phyloP scores from a whole-genome alignment of 2,113 vertebrate species.

The Phalacrocorax aristotelis region DNA sequence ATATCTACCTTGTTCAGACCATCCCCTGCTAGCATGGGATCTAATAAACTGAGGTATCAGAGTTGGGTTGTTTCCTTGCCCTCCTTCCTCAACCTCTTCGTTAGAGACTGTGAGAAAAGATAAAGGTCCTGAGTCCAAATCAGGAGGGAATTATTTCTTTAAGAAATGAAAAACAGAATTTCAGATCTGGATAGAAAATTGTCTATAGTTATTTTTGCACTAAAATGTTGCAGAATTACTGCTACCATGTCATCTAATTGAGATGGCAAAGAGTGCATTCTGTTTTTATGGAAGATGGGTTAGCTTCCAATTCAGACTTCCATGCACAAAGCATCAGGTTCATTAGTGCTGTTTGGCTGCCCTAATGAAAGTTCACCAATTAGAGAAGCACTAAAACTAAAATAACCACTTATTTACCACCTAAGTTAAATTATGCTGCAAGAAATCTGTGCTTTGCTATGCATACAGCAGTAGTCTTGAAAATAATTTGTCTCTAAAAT shows the following conservation, averaged over 20 bases:
- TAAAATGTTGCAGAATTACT: neutral
- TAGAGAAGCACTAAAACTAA: neutral
- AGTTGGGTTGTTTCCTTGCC: neutral
- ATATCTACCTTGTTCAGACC: neutral
- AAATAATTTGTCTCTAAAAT: neutral
- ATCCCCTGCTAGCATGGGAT: neutral
- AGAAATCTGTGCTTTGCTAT: neutral
- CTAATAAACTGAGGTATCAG: neutral
- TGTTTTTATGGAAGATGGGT: fast-evolving
- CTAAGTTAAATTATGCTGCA: neutral
- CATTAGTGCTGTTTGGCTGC: neutral
- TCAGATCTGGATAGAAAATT: neutral
- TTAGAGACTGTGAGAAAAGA: neutral
- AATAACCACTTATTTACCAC: neutral
- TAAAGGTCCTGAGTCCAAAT: neutral
- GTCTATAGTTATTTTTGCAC: neutral
- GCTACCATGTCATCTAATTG: neutral
- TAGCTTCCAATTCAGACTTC: neutral
- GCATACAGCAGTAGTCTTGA: neutral
- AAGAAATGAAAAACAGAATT: neutral
- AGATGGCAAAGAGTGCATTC: neutral
- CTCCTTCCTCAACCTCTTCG: fast-evolving
- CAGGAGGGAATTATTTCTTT: neutral
- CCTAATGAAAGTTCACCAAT: neutral
- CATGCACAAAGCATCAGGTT: neutral